A percentile compares a stretch with the other conserved stretches of the same genome.
phyloP scores from a whole-genome alignment of 2,888 invertebrate genomes.

The Altica lythri region DNA sequence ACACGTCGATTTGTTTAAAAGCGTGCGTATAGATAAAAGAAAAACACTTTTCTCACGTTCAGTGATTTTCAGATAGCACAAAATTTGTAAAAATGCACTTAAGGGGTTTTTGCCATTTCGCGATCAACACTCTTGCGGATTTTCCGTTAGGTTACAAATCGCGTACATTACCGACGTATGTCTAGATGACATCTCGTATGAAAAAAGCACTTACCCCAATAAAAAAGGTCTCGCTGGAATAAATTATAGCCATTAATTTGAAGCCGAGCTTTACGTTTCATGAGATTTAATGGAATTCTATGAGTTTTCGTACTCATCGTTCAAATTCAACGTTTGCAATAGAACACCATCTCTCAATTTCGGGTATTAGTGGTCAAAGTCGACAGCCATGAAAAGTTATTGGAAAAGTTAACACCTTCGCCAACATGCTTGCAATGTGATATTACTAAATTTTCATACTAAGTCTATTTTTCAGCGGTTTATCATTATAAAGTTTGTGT shows the following conservation, averaged over 20 bases:
- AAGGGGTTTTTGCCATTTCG: constrained; percentile 27
- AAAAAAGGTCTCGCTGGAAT: constrained; percentile 28
- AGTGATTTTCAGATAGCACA: constrained; percentile 32
- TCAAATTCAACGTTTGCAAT: constrained; percentile 3
- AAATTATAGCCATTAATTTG: constrained; percentile 29
- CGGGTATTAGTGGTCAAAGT: constrained; percentile 1
- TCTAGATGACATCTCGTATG: constrained; percentile 33
- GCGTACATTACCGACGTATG: constrained; percentile 33
- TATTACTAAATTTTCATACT: too few species aligned
- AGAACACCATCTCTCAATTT: constrained; percentile 3
- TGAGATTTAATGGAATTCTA: constrained; percentile 17
- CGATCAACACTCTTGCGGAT: constrained; percentile 23
- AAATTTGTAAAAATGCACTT: constrained; percentile 36
- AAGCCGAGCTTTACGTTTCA: constrained; percentile 9
- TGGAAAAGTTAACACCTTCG: neutral
- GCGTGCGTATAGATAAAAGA: constrained; percentile 40
- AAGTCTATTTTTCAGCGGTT: too few species aligned
- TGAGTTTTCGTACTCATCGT: constrained; percentile 11
- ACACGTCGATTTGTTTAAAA: constrained; percentile 42
- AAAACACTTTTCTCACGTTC: constrained; percentile 40
- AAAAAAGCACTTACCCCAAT: constrained; percentile 35
- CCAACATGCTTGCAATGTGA: too few species aligned
- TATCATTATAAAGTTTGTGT: too few species aligned
- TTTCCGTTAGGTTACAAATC: constrained; percentile 34
- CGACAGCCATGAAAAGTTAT: neutral